These are phyloP conservation scores for Pimephales promelas DNA, from an alignment of 2,113 vertebrate genomes.

Conservation along the genomic window DNA sequence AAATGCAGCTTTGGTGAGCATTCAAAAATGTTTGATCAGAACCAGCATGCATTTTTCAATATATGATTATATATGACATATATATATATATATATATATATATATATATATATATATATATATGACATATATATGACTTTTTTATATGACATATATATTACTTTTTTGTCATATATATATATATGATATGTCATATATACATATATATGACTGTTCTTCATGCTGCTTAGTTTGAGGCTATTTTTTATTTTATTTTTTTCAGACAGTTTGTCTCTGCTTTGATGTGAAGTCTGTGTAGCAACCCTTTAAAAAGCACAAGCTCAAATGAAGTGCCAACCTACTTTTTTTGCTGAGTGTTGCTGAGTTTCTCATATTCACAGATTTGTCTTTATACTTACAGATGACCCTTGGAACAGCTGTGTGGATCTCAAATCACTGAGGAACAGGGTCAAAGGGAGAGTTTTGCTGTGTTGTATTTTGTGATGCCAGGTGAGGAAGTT, in stretches of 20 bases:
- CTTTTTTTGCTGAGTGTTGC: slow-evolving; percentile 23
- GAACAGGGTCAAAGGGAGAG: not conserved
- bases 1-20: no score
- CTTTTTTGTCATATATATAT: no score
- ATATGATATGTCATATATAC: no score
- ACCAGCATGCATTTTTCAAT: no score
- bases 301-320: slow-evolving; percentile 8
- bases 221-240: not conserved
- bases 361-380: slow-evolving; percentile 36
- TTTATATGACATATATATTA: no score
- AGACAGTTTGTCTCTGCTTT: slow-evolving; percentile 19
- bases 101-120: no score
- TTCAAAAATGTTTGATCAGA: no score
- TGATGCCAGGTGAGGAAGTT: slow-evolving; percentile 25
- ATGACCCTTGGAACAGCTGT: slow-evolving; percentile 33
- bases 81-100: no score
- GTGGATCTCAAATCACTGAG: not conserved
- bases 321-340: not conserved
- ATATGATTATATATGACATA: no score
- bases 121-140: no score
- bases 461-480: slow-evolving; percentile 28
- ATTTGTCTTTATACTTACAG: slow-evolving; percentile 48
- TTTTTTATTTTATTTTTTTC: not conserved
- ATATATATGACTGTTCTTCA: no score
- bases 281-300: not conserved